These are phyloP conservation scores for Gasterosteus aculeatus DNA, from an alignment of 2,113 vertebrate genomes.

Conservation along the genomic window DNA sequence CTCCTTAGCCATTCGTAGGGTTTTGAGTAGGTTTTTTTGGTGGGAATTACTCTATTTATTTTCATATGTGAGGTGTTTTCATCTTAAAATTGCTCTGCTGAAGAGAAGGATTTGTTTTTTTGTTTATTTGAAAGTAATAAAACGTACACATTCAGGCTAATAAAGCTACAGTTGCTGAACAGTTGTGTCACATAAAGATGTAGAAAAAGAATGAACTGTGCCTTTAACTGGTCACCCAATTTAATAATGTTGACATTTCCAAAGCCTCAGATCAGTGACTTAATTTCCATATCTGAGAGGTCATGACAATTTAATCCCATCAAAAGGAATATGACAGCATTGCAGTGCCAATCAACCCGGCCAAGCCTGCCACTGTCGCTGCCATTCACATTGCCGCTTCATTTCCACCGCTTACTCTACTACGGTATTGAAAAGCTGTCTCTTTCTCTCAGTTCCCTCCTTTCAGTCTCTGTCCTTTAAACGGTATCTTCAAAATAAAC, in stretches of 20 bases:
- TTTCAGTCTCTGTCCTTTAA: slow-evolving; percentile 18
- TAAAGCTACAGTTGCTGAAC: background rate
- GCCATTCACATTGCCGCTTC: slow-evolving; percentile 35
- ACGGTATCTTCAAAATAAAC: slow-evolving; percentile 49
- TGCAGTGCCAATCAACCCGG: slow-evolving; percentile 66
- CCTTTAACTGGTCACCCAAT: slow-evolving; percentile 58
- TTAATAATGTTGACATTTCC: slow-evolving; percentile 80
- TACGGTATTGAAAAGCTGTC: background rate
- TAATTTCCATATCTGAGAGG: slow-evolving; percentile 80
- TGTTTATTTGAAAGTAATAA: background rate
- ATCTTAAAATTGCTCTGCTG: background rate
- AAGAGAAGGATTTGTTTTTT: background rate
- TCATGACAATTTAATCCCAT: slow-evolving; percentile 78
- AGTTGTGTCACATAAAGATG: background rate
- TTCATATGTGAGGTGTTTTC: background rate
- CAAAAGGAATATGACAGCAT: slow-evolving; percentile 76
- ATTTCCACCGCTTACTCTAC: slow-evolving; percentile 19
- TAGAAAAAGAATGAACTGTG: slow-evolving; percentile 13
- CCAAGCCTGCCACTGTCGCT: slow-evolving; percentile 25
- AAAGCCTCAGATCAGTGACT: slow-evolving; percentile 66
- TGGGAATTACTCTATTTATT: background rate
- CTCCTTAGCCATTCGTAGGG: background rate
- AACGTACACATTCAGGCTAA: background rate
- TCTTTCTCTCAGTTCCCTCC: background rate
- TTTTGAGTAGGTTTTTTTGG: background rate